These are phyloP conservation scores for Drosophila bocqueti DNA, from an alignment of 1,140 invertebrate genomes.

Conservation along the genomic window DNA sequence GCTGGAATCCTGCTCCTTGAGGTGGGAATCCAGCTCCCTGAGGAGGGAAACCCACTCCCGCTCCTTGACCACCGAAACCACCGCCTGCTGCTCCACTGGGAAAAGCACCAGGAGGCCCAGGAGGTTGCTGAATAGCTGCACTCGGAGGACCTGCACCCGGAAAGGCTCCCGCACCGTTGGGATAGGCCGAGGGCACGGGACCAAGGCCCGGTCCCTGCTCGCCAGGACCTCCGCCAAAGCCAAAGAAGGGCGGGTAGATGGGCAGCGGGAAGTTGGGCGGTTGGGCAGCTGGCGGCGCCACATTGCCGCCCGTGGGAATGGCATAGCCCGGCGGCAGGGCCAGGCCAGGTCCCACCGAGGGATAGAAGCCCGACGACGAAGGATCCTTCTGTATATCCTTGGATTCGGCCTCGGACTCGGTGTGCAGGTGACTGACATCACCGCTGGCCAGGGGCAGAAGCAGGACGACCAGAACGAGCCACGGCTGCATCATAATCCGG, in stretches of 20 bases:
- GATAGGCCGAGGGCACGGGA: conserved; percentile 42
- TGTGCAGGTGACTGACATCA: conserved; percentile 68
- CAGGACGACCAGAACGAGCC: conserved; percentile 35
- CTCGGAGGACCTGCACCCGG: conserved; percentile 7
- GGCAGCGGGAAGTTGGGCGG: conserved; percentile 71
- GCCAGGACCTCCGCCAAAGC: conserved; percentile 47
- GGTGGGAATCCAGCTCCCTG: conserved; percentile 6
- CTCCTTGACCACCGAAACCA: neutral
- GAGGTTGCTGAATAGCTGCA: conserved; percentile 23
- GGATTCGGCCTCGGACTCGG: conserved; percentile 2
- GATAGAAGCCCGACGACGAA: conserved; percentile 41
- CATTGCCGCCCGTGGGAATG: conserved; percentile 55
- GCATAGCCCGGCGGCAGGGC: conserved; percentile 59
- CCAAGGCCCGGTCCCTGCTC: conserved; percentile 18
- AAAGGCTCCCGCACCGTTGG: conserved; percentile 27
- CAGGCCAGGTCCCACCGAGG: conserved; percentile 38
- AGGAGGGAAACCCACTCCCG: neutral
- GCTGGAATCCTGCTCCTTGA: conserved; percentile 2
- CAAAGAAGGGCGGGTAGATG: conserved; percentile 71
- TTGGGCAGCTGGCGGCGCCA: conserved; percentile 30
- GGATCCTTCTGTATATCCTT: conserved; percentile 41
- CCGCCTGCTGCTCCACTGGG: neutral
- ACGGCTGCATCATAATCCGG: conserved; percentile 11
- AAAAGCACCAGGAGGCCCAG: conserved; percentile 5
- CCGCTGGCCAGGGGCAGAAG: conserved; percentile 46